Evolutionary conservation across 2,113 vertebrate genomes (phyloP).

Genomic region (Cyanoderma ruficeps): DNA sequence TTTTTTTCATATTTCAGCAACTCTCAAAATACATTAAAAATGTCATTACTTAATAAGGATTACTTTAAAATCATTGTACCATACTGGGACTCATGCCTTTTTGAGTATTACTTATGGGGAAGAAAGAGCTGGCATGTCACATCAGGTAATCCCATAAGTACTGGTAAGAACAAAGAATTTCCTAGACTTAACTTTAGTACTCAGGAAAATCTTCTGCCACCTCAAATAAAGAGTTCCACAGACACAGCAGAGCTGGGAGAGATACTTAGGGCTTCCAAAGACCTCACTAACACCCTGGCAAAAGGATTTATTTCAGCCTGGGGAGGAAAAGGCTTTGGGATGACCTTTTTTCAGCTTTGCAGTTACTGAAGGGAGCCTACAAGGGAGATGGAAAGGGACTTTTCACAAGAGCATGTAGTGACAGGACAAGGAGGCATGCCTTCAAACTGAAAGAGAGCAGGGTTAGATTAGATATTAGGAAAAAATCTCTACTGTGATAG

Average conservation of each 20-base stretch:
- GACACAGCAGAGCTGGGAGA: not conserved
- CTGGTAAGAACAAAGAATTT: not conserved
- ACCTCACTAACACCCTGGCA: not conserved
- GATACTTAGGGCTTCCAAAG: not conserved
- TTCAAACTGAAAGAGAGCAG: not conserved
- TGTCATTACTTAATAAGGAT: not conserved
- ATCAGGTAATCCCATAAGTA: not conserved
- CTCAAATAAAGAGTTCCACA: not conserved
- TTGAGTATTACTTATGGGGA: not conserved
- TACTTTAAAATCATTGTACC: not conserved
- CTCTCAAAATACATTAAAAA: not conserved
- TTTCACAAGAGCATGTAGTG: not conserved
- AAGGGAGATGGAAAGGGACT: not conserved
- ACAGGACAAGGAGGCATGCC: not conserved
- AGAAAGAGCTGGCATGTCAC: not conserved
- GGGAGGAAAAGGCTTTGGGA: not conserved
- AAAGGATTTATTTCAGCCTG: not conserved
- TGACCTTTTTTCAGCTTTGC: not conserved
- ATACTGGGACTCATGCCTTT: not conserved
- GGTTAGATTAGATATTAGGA: not conserved
- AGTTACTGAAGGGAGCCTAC: not conserved
- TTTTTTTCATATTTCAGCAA: not conserved
- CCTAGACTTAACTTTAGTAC: not conserved
- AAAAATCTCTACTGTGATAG: not conserved
- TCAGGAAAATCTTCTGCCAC: not conserved